These are phyloP conservation scores for Dicrurus megarhynchus DNA, from an alignment of 2,113 vertebrate genomes.

Conservation along the genomic window DNA sequence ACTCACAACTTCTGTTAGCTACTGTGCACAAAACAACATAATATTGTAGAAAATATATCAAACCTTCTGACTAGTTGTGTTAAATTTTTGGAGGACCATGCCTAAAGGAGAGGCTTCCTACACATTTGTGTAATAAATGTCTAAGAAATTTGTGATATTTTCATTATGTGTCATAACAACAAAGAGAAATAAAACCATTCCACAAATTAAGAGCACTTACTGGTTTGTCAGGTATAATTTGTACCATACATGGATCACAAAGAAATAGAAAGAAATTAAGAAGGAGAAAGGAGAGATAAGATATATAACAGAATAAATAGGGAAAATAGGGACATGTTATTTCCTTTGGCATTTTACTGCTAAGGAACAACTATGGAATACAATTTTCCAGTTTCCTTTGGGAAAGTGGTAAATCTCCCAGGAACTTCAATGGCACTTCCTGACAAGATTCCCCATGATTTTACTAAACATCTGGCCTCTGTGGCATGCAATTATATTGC, in stretches of 20 bases:
- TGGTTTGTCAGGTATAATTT: background rate
- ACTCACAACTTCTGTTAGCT: background rate
- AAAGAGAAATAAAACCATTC: background rate
- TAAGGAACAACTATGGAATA: background rate
- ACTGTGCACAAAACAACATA: background rate
- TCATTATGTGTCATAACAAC: background rate
- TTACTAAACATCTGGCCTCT: slow-evolving; percentile 24
- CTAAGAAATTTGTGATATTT: background rate
- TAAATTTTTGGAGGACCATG: background rate
- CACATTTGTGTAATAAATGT: background rate
- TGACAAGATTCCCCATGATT: slow-evolving; percentile 19
- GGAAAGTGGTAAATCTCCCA: background rate
- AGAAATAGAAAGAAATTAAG: background rate
- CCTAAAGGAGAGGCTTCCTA: background rate
- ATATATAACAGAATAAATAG: background rate
- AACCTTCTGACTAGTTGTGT: background rate
- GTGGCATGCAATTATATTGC: slow-evolving; percentile 20
- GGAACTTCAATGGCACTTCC: background rate
- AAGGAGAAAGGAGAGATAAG: background rate
- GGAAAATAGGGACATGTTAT: background rate
- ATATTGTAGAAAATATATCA: background rate
- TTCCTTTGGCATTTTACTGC: background rate
- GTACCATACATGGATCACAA: background rate
- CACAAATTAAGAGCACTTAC: background rate
- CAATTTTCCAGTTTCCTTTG: background rate